phyloP scores from a whole-genome alignment of 2,113 vertebrate species.

The Callipepla squamata region DNA sequence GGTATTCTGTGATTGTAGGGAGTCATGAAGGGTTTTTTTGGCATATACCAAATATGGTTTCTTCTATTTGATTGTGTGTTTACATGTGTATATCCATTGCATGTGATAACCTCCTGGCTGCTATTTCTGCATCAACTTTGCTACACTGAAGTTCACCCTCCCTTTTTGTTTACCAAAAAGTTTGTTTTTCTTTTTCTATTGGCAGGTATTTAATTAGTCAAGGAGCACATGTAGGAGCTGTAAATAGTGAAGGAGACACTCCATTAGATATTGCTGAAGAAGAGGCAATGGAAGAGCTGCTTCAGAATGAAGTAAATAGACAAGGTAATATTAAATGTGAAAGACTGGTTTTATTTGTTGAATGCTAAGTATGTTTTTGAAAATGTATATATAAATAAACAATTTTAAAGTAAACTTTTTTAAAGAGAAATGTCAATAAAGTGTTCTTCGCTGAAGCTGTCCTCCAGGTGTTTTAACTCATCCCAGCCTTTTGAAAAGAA shows the following conservation, averaged over 20 bases:
- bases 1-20: background rate
- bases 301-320: constrained; percentile 97
- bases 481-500: background rate
- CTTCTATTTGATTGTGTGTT: background rate
- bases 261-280: constrained; percentile 98
- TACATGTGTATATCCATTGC: background rate
- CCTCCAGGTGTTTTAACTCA: background rate
- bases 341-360: background rate
- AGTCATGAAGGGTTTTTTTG: background rate
- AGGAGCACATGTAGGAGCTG: constrained; percentile 94
- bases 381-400: background rate
- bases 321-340: constrained; percentile 84
- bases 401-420: background rate
- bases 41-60: background rate
- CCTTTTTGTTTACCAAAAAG: background rate
- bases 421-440: background rate
- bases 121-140: background rate
- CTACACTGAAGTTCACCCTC: background rate
- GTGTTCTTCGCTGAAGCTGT: background rate
- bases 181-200: constrained; percentile 26
- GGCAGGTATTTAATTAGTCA: constrained; percentile 94
- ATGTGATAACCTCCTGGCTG: background rate
- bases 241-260: constrained; percentile 99
- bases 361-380: background rate
- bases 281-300: constrained; percentile 97